Evolutionary conservation across 2,113 vertebrate species (phyloP).

Genomic region (Pituophis catenifer): DNA sequence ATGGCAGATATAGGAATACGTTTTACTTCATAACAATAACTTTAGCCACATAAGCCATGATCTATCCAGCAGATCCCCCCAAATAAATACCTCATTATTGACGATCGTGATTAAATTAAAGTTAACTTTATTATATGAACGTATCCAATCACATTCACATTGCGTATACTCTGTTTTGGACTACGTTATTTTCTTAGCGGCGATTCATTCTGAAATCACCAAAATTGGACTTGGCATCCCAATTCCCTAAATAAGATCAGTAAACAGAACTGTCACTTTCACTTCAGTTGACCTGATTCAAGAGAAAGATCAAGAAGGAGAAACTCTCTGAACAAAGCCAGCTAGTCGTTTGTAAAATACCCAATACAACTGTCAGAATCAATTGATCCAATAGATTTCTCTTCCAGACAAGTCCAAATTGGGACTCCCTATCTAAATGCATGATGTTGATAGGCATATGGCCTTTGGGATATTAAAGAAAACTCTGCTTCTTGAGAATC

Average conservation of each 20-base stretch:
- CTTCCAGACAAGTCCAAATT: slow-evolving; percentile 4
- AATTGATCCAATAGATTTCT: slow-evolving; percentile 33
- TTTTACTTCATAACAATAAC: not conserved
- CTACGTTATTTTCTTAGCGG: slow-evolving; percentile 3
- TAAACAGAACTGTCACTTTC: slow-evolving; percentile 26
- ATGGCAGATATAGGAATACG: not conserved
- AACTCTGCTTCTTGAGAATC: slow-evolving; percentile 1
- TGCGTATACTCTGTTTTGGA: slow-evolving; percentile 4
- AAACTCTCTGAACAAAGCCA: slow-evolving; percentile 19
- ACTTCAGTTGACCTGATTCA: not conserved
- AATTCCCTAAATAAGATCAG: slow-evolving; percentile 28
- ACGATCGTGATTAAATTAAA: fast-evolving
- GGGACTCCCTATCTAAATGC: slow-evolving; percentile 14
- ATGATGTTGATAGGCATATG: slow-evolving; percentile 1
- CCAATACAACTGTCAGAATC: slow-evolving; percentile 5
- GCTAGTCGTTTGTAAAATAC: not conserved
- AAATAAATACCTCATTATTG: not conserved
- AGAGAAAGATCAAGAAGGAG: slow-evolving; percentile 6
- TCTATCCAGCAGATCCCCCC: not conserved
- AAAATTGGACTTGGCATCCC: slow-evolving; percentile 17
- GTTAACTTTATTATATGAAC: not conserved
- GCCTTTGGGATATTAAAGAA: slow-evolving; percentile 12
- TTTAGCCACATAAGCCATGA: not conserved
- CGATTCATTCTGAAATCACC: not conserved
- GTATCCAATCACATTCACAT: not conserved